Conservation (phyloP, 37 sponge, comb jelly and placozoan genomes). For the Beroe forskalii region DNA sequence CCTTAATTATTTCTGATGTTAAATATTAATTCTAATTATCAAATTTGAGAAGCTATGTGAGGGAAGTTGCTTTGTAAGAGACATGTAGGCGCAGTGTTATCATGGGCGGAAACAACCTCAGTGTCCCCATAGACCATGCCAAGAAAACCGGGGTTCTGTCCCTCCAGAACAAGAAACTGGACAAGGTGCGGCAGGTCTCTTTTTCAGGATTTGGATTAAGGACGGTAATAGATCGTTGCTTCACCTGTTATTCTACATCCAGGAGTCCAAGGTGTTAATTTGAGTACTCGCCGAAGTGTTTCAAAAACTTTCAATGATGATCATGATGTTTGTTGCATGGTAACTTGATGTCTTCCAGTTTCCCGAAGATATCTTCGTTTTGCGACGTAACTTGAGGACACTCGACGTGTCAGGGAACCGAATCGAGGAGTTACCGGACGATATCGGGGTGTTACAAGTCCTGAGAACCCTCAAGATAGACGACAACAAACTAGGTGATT, state of each 20-base stretch:
- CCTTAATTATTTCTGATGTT: too few relatives aligned
- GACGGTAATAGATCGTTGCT: too few relatives aligned
- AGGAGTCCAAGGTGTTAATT: too few relatives aligned
- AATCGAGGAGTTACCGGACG: slow-evolving; percentile 56
- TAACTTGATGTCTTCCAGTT: slow-evolving; percentile 44
- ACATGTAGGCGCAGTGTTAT: too few relatives aligned
- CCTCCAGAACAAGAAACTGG: slow-evolving; percentile 35
- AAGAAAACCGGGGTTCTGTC: slow-evolving; percentile 53
- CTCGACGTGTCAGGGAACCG: slow-evolving; percentile 26
- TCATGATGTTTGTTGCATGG: too few relatives aligned
- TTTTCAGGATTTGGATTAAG: too few relatives aligned
- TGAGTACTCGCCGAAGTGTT: too few relatives aligned
- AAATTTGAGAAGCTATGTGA: too few relatives aligned
- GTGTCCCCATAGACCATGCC: slow-evolving; percentile 60
- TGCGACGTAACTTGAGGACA: slow-evolving; percentile 33
- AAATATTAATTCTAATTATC: too few relatives aligned
- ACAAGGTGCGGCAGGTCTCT: slow-evolving; percentile 63
- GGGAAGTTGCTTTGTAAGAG: too few relatives aligned
- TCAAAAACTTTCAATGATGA: too few relatives aligned
- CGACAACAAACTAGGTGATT: slow-evolving; percentile 47
- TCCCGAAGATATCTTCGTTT: neutral
- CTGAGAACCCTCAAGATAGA: slow-evolving; percentile 32
- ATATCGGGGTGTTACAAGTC: neutral
- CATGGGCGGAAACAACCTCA: slow-evolving; percentile 55
- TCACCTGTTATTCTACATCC: too few relatives aligned